Evolutionary conservation across 2,888 invertebrate genomes (phyloP), one percentile per base, ranked within the genome.

Genomic region (Zhuqinia jingwanae): DNA sequence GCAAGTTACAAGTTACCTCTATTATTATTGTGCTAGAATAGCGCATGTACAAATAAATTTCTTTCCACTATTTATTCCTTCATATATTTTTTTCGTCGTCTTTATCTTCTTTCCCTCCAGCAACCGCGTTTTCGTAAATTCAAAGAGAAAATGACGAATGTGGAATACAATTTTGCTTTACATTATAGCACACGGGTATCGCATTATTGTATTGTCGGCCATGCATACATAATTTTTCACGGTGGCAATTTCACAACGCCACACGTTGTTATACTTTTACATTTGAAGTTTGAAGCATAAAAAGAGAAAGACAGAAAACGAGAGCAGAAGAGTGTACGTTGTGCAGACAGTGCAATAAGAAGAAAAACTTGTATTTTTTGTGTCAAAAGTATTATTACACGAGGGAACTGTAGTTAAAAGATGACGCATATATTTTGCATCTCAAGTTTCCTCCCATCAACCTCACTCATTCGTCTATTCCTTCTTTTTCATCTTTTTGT

Each of bases 311-410:
- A 22, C 20, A 58, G 22, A 17, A 58, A 63, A 63, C n/a, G n/a
- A n/a, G n/a, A n/a, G n/a, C n/a, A n/a, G n/a, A n/a, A n/a, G n/a
- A n/a, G n/a, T n/a, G n/a, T n/a, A n/a, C n/a, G n/a, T n/a, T n/a
- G n/a, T n/a, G n/a, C n/a, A n/a, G n/a, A n/a, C n/a, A n/a, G n/a
- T n/a, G n/a, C n/a, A n/a, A n/a, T n/a, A n/a, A n/a, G n/a, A n/a
- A n/a, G n/a, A n/a, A 17, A 30, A n/a, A 0, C 15, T 63, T 63
- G 27, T n/a, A 3, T 63, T 30, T 63, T n/a, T 63, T 27, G 30
- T 65, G 65, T 30, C 65, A 65, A 65, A 65, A 65, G 65, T 42
- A 65, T n/a, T n/a, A n/a, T 65, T 65, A 30, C 65, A 65, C 17
- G 6, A 42, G 36, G 42, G 42, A 65, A 42, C 42, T 42, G 30